Evolutionary conservation across 2,113 vertebrate species (phyloP).

Genomic region (Manacus vitellinus): DNA sequence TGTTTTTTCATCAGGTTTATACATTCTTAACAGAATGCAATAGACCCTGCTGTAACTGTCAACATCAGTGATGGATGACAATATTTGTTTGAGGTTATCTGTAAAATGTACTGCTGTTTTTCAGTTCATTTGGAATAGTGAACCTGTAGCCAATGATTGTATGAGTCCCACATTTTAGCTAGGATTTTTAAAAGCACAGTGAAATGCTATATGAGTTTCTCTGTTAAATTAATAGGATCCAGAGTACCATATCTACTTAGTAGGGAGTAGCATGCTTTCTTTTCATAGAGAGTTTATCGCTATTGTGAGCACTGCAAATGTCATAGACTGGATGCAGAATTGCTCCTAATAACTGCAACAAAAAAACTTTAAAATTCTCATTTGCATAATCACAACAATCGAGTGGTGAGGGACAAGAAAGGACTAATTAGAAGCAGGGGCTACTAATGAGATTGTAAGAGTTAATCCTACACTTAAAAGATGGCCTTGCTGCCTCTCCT

Average conservation of each 20-base stretch:
- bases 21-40: constrained; percentile 68
- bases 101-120: constrained; percentile 60
- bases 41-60: constrained; percentile 64
- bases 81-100: constrained; percentile 59
- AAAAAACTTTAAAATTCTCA: neutral
- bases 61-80: constrained; percentile 55
- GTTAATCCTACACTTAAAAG: neutral
- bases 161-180: constrained; percentile 63
- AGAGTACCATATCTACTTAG: constrained; percentile 42
- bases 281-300: constrained; percentile 45
- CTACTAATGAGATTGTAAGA: neutral
- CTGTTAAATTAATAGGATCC: constrained; percentile 65
- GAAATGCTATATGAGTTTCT: constrained; percentile 64
- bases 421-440: neutral
- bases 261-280: constrained; percentile 47
- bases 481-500: neutral
- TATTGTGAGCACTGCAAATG: constrained; percentile 28
- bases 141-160: constrained; percentile 64
- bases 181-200: constrained; percentile 68
- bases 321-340: constrained; percentile 14
- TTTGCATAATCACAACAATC: neutral
- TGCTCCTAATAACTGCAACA: constrained; percentile 32
- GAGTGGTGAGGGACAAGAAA: neutral
- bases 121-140: constrained; percentile 72
- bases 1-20: constrained; percentile 70